Evolutionary conservation across 2,888 invertebrate genomes (phyloP).

Genomic region (Lobophora halterata): DNA sequence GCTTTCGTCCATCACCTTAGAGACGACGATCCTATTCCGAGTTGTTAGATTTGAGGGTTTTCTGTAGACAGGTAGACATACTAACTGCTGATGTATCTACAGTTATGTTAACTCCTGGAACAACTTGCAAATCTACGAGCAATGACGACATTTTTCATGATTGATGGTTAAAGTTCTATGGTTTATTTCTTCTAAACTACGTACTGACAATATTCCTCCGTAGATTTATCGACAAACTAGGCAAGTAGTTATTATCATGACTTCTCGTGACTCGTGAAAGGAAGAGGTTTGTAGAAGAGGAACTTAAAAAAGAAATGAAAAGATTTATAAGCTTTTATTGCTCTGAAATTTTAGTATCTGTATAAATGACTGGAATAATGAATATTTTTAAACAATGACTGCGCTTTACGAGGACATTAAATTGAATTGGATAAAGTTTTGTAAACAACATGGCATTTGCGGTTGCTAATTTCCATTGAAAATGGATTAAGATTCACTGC

Average conservation of each 20-base stretch:
- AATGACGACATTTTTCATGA: slow-evolving; percentile 34
- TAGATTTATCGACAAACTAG: slow-evolving; percentile 22
- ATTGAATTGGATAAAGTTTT: slow-evolving; percentile 42
- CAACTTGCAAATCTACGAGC: too few species aligned
- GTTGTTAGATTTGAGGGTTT: too few species aligned
- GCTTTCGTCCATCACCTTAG: too few species aligned
- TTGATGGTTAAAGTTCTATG: slow-evolving; percentile 36
- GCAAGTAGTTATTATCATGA: not conserved
- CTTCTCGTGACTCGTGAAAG: not conserved
- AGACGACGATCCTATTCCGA: too few species aligned
- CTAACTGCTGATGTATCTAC: too few species aligned
- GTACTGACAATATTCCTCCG: slow-evolving; percentile 18
- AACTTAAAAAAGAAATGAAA: slow-evolving; percentile 7
- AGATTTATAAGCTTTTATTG: slow-evolving; percentile 17
- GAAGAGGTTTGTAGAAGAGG: slow-evolving; percentile 8
- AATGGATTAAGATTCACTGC: slow-evolving; percentile 51
- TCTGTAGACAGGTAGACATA: too few species aligned
- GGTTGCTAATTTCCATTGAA: slow-evolving; percentile 41
- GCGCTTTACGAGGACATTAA: slow-evolving; percentile 36
- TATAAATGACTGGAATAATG: slow-evolving; percentile 22
- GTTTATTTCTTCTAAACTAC: slow-evolving; percentile 33
- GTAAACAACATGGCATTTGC: slow-evolving; percentile 34
- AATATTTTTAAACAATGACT: slow-evolving; percentile 22
- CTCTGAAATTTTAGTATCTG: slow-evolving; percentile 18
- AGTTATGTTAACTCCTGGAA: too few species aligned